Conservation (phyloP, 1,140 invertebrate species). For the Drosophila repletoides region DNA sequence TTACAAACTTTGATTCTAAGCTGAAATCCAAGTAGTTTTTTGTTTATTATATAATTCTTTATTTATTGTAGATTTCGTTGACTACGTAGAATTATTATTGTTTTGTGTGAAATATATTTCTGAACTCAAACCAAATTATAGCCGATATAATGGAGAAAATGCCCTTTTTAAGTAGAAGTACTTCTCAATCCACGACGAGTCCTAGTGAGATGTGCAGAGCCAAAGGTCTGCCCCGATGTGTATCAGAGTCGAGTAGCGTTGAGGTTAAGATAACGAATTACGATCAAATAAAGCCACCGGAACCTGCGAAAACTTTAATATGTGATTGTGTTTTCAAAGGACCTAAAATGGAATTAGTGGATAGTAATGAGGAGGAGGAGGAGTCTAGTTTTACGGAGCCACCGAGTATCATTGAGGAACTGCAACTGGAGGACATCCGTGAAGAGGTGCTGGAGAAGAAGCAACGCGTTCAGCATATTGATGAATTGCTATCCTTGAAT, state of each 20-base stretch:
- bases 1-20: too few relatives aligned
- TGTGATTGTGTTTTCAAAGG: not conserved
- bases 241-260: not conserved
- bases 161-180: too few relatives aligned
- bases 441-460: conserved; percentile 14
- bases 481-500: not conserved
- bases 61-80: too few relatives aligned
- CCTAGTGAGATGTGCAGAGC: not conserved
- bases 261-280: not conserved
- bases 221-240: conserved; percentile 22
- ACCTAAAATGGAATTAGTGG: not conserved
- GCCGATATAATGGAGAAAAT: too few relatives aligned
- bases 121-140: too few relatives aligned
- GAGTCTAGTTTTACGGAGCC: not conserved
- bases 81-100: too few relatives aligned
- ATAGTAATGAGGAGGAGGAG: not conserved
- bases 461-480: conserved; percentile 1
- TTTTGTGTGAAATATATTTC: too few relatives aligned
- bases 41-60: too few relatives aligned
- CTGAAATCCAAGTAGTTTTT: too few relatives aligned
- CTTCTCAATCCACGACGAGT: not conserved
- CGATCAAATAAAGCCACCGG: not conserved
- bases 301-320: not conserved
- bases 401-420: not conserved
- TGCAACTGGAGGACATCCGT: conserved; percentile 15